Base-by-base conservation (phyloP, 2,888 invertebrate genomes). In the Brachylomia viminalis region DNA sequence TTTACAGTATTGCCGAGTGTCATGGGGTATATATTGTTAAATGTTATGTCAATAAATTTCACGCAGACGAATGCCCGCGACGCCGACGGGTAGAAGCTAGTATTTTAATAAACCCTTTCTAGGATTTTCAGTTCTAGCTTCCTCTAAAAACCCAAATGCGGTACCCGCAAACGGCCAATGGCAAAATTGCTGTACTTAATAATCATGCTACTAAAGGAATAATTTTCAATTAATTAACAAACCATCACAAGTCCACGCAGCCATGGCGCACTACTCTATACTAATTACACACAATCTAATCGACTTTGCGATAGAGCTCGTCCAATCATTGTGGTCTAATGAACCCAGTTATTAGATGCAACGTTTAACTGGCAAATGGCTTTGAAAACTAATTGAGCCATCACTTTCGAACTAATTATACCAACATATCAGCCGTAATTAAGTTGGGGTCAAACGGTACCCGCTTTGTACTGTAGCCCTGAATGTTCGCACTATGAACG, bases 371-470 rank as follows among this genome's bases (percentile, higher is more conserved):
- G 23, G 58, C 54, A 76, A 85, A 77, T 87, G 77, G 72, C 65
- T 86, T 82, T 76, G 72, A 85, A 87, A 87, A 80, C 80, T 75
- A 74, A 76, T 77, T 85, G 59, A 72, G 56, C 70, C 77, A 75
- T 80, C 75, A 68, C 70, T 83, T 82, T 82, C 56, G 15, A 75
- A 84, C 80, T 84, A 64, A 68, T 68, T 80, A 78, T 45, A 30
- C 72, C 30, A 61, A 84, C 68, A 30, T 72, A 56, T 72, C 47
- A 38, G 7, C 17, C 13, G 23, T 65, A 47, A 82, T 71, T 61
- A 30, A 76, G 79, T 67, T 67, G 54, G 42, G 78, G 54, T 76
- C 42, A 13, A 17, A 76, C 52, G 17, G 42, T 33, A 54, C 38
- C 1, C 30, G 17, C 13, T 68, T 47, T 54, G 27, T 68, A 66